A percentile compares a stretch with the other conserved stretches of the same genome.
Evolutionary conservation across 2,797 vertebrate genomes (phyloP).

Genomic region (Loris lydekkerianus): DNA sequence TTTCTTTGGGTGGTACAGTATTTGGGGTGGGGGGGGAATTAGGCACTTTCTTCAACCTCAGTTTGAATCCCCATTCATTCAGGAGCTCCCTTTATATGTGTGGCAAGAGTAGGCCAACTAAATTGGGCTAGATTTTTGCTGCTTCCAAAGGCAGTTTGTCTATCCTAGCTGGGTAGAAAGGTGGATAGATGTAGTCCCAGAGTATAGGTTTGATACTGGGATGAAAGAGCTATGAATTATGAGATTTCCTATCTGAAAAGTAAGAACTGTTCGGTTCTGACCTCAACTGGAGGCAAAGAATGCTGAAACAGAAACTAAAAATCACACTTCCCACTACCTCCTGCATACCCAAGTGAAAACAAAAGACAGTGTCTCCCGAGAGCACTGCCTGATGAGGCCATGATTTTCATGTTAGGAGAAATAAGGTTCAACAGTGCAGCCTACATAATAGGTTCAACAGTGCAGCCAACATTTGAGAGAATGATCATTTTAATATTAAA

Average conservation of each 20-base stretch:
- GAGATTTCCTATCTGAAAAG: constrained; percentile 47
- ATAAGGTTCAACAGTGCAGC: background rate
- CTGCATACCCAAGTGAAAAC: background rate
- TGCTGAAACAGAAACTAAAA: background rate
- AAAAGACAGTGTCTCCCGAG: background rate
- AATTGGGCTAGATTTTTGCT: background rate
- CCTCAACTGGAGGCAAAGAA: constrained; percentile 33
- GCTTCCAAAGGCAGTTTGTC: constrained; percentile 17
- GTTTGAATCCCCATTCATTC: background rate
- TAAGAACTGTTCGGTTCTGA: background rate
- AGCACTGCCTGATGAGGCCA: background rate
- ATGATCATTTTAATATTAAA: constrained; percentile 25
- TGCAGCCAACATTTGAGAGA: background rate
- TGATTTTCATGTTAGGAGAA: background rate
- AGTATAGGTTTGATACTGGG: constrained; percentile 38
- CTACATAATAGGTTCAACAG: background rate
- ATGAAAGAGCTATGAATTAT: background rate
- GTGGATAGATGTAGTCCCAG: background rate
- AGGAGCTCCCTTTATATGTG: background rate
- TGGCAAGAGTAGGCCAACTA: background rate
- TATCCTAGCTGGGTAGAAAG: background rate
- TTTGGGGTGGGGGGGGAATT: background rate
- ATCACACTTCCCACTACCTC: background rate
- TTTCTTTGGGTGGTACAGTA: background rate
- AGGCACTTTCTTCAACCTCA: background rate